Percentiles rank a stretch among this genome's conserved stretches.
These are phyloP conservation scores for Ursus arctos DNA, from an alignment of 2,113 vertebrate species.

Conservation along the genomic window DNA sequence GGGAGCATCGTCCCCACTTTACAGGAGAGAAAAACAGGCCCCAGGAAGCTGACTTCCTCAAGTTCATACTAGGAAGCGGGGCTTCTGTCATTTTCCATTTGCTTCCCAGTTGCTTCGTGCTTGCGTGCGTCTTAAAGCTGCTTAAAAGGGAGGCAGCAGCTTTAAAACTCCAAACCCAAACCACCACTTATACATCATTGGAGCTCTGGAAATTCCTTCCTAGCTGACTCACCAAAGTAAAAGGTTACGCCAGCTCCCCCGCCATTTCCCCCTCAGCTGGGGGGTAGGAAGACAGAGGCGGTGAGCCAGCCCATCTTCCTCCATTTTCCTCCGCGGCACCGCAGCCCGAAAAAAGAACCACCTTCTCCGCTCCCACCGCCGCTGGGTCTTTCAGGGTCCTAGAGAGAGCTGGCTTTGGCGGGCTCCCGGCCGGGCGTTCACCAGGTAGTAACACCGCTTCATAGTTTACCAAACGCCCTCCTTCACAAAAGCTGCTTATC, in stretches of 20 bases:
- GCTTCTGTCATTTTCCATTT: neutral
- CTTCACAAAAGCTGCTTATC: neutral
- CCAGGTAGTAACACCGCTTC: neutral
- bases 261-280: neutral
- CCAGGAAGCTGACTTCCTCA: neutral
- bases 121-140: slow-evolving; percentile 23
- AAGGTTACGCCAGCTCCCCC: slow-evolving; percentile 22
- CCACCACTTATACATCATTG: neutral
- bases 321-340: neutral
- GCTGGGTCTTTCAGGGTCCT: slow-evolving; percentile 39
- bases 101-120: neutral
- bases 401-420: slow-evolving; percentile 49
- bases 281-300: neutral
- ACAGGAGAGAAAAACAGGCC: neutral
- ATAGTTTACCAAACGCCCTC: neutral
- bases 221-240: slow-evolving; percentile 66
- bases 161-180: slow-evolving; percentile 53
- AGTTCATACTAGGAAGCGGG: neutral
- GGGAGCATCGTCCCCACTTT: neutral
- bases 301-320: slow-evolving; percentile 28
- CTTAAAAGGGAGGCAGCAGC: slow-evolving; percentile 29
- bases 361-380: slow-evolving; percentile 45
- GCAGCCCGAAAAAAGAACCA: slow-evolving; percentile 40
- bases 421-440: neutral
- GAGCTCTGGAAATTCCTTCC: slow-evolving; percentile 43